These are phyloP conservation scores for Eupsilia transversa DNA, from an alignment of 2,888 invertebrate species.

Conservation along the genomic window DNA sequence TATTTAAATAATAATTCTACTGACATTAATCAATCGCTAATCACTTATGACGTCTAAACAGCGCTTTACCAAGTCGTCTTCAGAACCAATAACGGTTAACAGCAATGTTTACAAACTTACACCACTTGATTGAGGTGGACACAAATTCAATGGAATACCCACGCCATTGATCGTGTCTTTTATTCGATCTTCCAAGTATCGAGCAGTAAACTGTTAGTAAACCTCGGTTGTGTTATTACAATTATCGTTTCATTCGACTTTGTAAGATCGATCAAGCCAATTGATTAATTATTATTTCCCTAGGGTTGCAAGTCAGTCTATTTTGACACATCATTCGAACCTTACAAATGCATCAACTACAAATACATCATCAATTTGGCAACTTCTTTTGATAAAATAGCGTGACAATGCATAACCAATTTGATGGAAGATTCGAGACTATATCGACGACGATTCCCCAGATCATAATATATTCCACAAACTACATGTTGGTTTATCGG, in stretches of 20 bases:
- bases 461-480: constrained; percentile 6
- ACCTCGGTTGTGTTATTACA: background rate
- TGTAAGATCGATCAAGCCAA: no score
- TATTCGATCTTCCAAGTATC: constrained; percentile 19
- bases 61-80: background rate
- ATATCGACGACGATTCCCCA: background rate
- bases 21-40: background rate
- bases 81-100: background rate
- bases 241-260: no score
- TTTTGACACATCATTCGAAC: background rate
- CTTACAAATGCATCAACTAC: background rate
- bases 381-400: background rate
- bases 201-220: constrained; percentile 1
- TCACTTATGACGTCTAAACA: background rate
- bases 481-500: constrained; percentile 12
- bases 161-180: constrained; percentile 20
- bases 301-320: no score
- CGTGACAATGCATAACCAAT: constrained; percentile 1
- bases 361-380: constrained; percentile 1
- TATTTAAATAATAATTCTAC: no score
- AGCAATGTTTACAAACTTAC: constrained; percentile 42
- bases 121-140: constrained; percentile 6
- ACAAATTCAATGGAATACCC: constrained; percentile 40
- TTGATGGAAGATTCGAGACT: background rate
- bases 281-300: no score